These are phyloP conservation scores for Oncorhynchus nerka DNA, from an alignment of 2,113 vertebrate species.

Conservation along the genomic window DNA sequence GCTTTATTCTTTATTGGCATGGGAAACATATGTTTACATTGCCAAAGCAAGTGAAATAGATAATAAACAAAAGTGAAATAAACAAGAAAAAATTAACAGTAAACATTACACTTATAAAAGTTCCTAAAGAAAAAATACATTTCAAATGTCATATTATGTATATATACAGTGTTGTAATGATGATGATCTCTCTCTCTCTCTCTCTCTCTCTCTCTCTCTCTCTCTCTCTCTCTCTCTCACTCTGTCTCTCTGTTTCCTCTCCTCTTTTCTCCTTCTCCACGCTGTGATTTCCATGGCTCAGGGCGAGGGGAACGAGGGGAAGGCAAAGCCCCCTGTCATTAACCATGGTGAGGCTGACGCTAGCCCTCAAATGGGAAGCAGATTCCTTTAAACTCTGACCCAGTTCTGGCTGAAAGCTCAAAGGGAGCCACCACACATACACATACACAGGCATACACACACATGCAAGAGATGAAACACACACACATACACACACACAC, in stretches of 20 bases:
- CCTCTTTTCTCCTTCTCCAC: conserved; percentile 2
- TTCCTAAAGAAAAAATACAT: too few species aligned
- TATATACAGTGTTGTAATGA: too few species aligned
- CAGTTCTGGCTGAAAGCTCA: conserved; percentile 44
- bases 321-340: conserved; percentile 53
- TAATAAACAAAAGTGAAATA: too few species aligned
- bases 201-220: conserved; percentile 10
- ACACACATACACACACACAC: background rate
- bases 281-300: conserved; percentile 32
- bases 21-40: too few species aligned
- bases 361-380: conserved; percentile 47
- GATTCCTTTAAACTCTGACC: conserved; percentile 62
- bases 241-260: background rate
- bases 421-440: conserved; percentile 24
- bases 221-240: background rate
- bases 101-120: too few species aligned
- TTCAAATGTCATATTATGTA: too few species aligned
- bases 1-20: too few species aligned
- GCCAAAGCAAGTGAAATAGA: too few species aligned
- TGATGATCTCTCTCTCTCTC: background rate
- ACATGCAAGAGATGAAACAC: conserved; percentile 12
- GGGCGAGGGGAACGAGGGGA: conserved; percentile 16
- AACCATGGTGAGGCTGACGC: conserved; percentile 28
- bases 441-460: conserved; percentile 3
- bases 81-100: too few species aligned